Percentiles rank a stretch among this genome's conserved stretches.
phyloP scores from a whole-genome alignment of 1,140 invertebrate species.

The Euura saliciscinereae region DNA sequence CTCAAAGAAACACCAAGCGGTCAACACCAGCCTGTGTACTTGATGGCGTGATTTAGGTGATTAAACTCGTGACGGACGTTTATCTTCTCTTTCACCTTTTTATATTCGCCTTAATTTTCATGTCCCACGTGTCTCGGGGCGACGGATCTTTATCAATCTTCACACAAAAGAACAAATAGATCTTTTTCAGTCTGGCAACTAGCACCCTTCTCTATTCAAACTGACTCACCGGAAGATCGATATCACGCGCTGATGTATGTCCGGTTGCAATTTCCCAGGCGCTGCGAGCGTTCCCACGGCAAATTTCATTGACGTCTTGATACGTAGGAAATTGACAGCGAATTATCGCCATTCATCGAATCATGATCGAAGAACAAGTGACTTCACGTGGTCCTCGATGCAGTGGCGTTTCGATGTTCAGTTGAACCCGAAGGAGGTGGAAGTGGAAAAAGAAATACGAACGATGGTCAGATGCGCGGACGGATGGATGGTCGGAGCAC shows the following conservation, averaged over 20 bases:
- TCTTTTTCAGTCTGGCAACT: neutral
- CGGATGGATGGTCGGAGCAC: neutral
- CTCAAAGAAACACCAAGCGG: neutral
- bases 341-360: too few relatives aligned
- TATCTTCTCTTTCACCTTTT: neutral
- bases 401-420: too few relatives aligned
- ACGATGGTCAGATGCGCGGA: slow-evolving; percentile 2
- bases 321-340: too few relatives aligned
- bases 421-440: neutral
- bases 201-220: too few relatives aligned
- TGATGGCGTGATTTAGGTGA: slow-evolving; percentile 1
- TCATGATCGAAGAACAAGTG: too few relatives aligned
- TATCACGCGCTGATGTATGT: too few relatives aligned
- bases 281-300: too few relatives aligned
- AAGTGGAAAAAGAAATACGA: neutral
- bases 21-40: neutral
- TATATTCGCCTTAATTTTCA: neutral
- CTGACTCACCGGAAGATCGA: too few relatives aligned
- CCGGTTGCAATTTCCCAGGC: too few relatives aligned
- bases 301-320: too few relatives aligned
- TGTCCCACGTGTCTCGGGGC: neutral
- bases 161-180: neutral
- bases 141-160: neutral
- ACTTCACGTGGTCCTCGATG: too few relatives aligned
- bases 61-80: neutral